A percentile compares a stretch with the other conserved stretches of the same genome.
Conservation (phyloP, 2,113 vertebrate species). For the Zosterops lateralis region DNA sequence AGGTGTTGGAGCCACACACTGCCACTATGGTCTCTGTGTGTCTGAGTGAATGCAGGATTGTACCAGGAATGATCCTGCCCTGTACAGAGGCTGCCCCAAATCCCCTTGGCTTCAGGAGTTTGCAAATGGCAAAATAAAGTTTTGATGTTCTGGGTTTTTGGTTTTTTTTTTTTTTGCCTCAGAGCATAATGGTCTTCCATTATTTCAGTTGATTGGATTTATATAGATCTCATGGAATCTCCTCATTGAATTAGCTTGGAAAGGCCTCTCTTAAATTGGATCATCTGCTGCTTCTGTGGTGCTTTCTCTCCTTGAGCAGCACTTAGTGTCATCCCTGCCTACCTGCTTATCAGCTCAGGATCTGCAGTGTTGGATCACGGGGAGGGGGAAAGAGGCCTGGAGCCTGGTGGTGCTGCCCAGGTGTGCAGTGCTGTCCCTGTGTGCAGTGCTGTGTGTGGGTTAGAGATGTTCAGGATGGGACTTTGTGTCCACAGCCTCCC, state of each 20-base stretch:
- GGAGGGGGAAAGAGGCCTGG: neutral
- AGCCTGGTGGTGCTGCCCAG: accelerated
- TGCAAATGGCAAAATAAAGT: neutral
- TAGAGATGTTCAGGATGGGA: neutral
- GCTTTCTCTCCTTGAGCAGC: slow-evolving; percentile 48
- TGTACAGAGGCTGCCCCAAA: neutral
- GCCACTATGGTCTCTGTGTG: neutral
- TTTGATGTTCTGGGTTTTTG: neutral
- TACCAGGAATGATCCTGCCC: neutral
- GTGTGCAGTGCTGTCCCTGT: no score
- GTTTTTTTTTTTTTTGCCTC: neutral
- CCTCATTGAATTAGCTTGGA: slow-evolving; percentile 54
- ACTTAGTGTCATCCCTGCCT: slow-evolving; percentile 7
- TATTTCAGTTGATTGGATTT: slow-evolving; percentile 56
- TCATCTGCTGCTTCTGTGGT: slow-evolving; percentile 13
- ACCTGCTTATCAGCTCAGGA: slow-evolving; percentile 9
- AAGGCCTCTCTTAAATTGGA: slow-evolving; percentile 55
- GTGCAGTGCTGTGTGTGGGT: neutral
- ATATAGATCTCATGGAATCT: slow-evolving; percentile 39
- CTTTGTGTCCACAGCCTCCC: neutral
- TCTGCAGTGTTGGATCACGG: neutral
- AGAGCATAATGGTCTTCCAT: neutral
- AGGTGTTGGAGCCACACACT: neutral
- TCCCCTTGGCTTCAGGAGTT: neutral
- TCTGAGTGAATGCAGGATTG: neutral